phyloP scores from a whole-genome alignment of 2,113 vertebrate genomes.

The Muntiacus muntjak region DNA sequence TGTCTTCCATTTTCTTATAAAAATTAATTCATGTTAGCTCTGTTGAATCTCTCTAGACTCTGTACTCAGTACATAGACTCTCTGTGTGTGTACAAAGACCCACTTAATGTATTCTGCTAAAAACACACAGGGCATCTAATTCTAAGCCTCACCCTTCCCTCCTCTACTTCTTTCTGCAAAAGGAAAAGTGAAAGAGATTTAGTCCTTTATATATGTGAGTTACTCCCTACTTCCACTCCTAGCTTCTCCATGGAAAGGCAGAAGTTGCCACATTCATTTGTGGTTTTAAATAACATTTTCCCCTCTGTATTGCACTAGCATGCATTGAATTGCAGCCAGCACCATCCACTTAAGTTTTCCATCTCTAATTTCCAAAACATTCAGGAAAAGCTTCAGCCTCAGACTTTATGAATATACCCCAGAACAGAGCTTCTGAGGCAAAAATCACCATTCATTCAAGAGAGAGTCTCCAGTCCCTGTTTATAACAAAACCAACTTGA shows the following conservation, averaged over 20 bases:
- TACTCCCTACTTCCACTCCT: background rate
- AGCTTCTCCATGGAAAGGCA: background rate
- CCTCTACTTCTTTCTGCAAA: background rate
- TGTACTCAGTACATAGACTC: background rate
- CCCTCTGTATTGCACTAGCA: background rate
- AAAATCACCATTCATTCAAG: background rate
- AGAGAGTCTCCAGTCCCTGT: background rate
- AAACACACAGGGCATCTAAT: background rate
- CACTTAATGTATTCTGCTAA: background rate
- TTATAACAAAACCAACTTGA: background rate
- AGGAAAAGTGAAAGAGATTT: background rate
- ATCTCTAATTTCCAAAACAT: conserved; percentile 59
- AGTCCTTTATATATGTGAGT: background rate
- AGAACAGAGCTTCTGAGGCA: background rate
- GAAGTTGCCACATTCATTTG: background rate
- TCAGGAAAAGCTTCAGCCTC: background rate
- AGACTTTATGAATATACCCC: background rate
- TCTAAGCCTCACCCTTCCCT: background rate
- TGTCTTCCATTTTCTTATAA: background rate
- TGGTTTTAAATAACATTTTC: conserved; percentile 35
- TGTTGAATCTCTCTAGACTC: background rate
- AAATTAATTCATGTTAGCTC: background rate
- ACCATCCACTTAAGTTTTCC: conserved; percentile 50
- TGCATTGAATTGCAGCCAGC: conserved; percentile 24
- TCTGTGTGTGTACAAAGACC: background rate